phyloP scores from a whole-genome alignment of 2,113 vertebrate genomes.

The Trematomus loennbergii region DNA sequence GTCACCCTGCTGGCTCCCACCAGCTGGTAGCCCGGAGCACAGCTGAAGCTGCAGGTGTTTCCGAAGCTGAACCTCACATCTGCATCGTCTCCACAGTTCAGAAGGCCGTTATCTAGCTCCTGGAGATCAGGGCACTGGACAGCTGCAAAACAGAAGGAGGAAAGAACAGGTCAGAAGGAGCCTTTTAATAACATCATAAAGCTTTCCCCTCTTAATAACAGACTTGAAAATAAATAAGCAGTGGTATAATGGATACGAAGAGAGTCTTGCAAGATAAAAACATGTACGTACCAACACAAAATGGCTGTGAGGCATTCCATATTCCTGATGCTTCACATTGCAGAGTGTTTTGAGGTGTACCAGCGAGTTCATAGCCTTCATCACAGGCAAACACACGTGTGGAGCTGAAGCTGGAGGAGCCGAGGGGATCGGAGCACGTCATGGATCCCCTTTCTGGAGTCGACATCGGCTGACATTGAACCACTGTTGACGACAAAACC shows the following conservation, averaged over 20 bases:
- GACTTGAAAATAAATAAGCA: background rate
- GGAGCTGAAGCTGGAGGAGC: slow-evolving; percentile 69
- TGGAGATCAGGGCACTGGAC: slow-evolving; percentile 64
- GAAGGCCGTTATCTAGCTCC: slow-evolving; percentile 60
- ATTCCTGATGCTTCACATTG: slow-evolving; percentile 66
- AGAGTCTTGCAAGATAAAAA: background rate
- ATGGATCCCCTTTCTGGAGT: slow-evolving; percentile 47
- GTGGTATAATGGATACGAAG: background rate
- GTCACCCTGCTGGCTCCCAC: slow-evolving; percentile 61
- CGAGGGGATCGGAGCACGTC: slow-evolving; percentile 58
- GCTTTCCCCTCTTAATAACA: background rate
- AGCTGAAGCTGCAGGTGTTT: slow-evolving; percentile 84
- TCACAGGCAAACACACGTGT: slow-evolving; percentile 75
- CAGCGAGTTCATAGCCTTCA: slow-evolving; percentile 67
- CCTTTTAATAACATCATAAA: background rate
- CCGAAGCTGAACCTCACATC: slow-evolving; percentile 76
- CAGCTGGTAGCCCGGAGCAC: slow-evolving; percentile 76
- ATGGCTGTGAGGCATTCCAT: slow-evolving; percentile 73
- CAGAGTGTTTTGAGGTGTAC: slow-evolving; percentile 46
- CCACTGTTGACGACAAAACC: slow-evolving; percentile 53
- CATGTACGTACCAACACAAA: slow-evolving; percentile 67
- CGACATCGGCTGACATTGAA: slow-evolving; percentile 67
- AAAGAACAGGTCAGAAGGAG: slow-evolving; percentile 8
- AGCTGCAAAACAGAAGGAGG: slow-evolving; percentile 58
- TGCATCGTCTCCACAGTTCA: slow-evolving; percentile 79